phyloP scores from a whole-genome alignment of 1,140 invertebrate genomes.

The Helicoverpa armigera region DNA sequence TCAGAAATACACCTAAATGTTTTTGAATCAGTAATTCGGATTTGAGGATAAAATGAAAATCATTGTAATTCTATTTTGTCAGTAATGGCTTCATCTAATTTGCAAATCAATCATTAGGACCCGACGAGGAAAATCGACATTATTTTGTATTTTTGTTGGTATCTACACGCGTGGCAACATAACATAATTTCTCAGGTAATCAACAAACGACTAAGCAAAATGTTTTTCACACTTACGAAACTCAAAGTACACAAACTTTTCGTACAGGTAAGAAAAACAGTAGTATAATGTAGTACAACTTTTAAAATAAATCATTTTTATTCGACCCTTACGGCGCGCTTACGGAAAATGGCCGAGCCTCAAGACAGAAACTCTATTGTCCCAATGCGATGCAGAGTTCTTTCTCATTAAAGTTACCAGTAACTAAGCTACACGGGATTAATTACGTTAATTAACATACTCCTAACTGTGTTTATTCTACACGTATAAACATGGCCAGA shows the following conservation, averaged over 20 bases:
- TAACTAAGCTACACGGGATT: slow-evolving; percentile 35
- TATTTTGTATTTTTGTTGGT: too few relatives aligned
- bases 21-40: too few relatives aligned
- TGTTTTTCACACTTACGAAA: slow-evolving; percentile 10
- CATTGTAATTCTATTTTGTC: too few relatives aligned
- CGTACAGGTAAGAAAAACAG: slow-evolving; percentile 32
- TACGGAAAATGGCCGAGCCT: slow-evolving; percentile 22
- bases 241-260: neutral
- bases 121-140: too few relatives aligned
- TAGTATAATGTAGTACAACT: neutral
- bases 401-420: slow-evolving; percentile 38
- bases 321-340: slow-evolving; percentile 21
- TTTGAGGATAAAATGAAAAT: too few relatives aligned
- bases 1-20: neutral
- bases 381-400: slow-evolving; percentile 21
- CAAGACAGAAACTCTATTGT: slow-evolving; percentile 32
- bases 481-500: neutral
- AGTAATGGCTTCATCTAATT: too few relatives aligned
- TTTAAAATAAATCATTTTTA: slow-evolving; percentile 41
- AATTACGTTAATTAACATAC: slow-evolving; percentile 40
- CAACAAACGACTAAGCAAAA: slow-evolving; percentile 31
- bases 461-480: slow-evolving; percentile 28
- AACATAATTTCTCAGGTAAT: slow-evolving; percentile 3
- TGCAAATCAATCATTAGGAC: too few relatives aligned
- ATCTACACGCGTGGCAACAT: too few relatives aligned